Conservation (phyloP, 2,113 vertebrate genomes). For the Crotalus horridus region DNA sequence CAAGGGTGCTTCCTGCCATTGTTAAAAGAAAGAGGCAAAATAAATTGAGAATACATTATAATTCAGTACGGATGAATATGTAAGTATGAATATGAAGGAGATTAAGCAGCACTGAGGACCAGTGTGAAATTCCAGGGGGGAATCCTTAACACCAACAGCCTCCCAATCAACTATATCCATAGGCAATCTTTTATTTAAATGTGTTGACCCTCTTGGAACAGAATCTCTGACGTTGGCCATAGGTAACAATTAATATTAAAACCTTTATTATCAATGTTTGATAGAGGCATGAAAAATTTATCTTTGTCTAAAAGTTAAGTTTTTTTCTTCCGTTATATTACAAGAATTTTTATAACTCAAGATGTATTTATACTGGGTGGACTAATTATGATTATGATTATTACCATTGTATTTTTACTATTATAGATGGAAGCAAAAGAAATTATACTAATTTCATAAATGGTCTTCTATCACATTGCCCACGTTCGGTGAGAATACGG, state of each 20-base stretch:
- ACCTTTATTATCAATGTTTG: constrained; percentile 73
- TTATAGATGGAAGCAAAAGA: constrained; percentile 43
- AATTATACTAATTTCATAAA: constrained; percentile 54
- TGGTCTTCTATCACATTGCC: constrained; percentile 39
- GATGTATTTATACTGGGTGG: background rate
- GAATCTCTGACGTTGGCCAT: constrained; percentile 68
- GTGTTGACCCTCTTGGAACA: constrained; percentile 45
- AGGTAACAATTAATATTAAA: constrained; percentile 78
- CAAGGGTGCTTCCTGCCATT: constrained; percentile 23
- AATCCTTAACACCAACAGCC: constrained; percentile 32
- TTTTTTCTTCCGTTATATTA: constrained; percentile 39
- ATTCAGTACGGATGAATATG: constrained; percentile 55
- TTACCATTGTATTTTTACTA: background rate
- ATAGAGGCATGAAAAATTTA: constrained; percentile 74
- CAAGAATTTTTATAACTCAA: constrained; percentile 54
- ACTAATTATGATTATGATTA: background rate
- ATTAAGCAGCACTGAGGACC: constrained; percentile 55
- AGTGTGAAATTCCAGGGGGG: constrained; percentile 61
- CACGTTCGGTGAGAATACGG: constrained; percentile 17
- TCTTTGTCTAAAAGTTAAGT: constrained; percentile 61
- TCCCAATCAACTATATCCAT: constrained; percentile 70
- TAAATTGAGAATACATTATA: constrained; percentile 57
- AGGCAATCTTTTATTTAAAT: constrained; percentile 61
- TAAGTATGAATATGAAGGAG: constrained; percentile 67
- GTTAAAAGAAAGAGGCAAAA: constrained; percentile 54